Percentiles rank a stretch among this genome's conserved stretches.
Evolutionary conservation across 2,888 invertebrate genomes (phyloP).

Genomic region (Noctua comes): DNA sequence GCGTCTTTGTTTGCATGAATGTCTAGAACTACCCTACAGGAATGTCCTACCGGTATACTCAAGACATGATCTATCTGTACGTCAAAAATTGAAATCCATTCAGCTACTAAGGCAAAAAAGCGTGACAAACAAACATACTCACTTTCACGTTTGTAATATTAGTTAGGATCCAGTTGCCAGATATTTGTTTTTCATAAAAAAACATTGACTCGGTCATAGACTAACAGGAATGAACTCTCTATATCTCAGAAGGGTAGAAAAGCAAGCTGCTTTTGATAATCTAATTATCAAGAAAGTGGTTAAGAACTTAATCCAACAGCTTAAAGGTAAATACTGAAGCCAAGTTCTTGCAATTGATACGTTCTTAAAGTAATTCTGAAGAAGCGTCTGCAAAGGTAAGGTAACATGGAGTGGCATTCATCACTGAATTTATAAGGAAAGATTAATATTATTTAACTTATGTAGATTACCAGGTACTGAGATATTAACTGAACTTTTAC

Average conservation of each 20-base stretch:
- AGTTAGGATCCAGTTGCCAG: not conserved
- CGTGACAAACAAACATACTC: not conserved
- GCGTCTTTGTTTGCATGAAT: not conserved
- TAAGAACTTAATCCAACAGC: not conserved
- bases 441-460: not conserved
- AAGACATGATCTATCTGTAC: no score
- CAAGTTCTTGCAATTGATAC: constrained; percentile 12
- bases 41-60: not conserved
- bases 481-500: not conserved
- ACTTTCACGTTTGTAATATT: not conserved
- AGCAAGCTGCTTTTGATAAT: not conserved
- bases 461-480: not conserved
- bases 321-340: constrained; percentile 25
- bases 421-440: constrained; percentile 1
- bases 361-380: constrained; percentile 13
- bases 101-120: not conserved
- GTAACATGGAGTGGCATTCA: not conserved
- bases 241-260: not conserved
- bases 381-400: constrained; percentile 12
- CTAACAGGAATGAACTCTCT: not conserved
- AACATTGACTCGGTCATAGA: not conserved
- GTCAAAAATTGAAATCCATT: not conserved
- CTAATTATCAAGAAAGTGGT: not conserved
- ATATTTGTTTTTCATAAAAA: not conserved
- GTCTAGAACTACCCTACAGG: not conserved